Percentiles rank a stretch among this genome's conserved stretches.
Evolutionary conservation across 1,140 invertebrate genomes (phyloP).

Genomic region (Hylyphantes graminicola): DNA sequence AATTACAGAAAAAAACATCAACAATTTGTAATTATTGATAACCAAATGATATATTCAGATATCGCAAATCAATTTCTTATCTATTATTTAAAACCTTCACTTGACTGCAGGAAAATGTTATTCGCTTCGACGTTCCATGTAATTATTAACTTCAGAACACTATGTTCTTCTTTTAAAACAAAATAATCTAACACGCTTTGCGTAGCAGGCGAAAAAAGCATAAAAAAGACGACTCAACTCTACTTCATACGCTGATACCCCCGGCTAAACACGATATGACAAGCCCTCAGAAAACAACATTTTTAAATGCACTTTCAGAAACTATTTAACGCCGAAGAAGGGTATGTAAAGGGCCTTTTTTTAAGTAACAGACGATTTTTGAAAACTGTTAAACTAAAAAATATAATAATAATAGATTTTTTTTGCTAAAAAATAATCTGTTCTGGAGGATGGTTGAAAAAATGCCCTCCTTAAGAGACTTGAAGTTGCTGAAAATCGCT

Average conservation of each 20-base stretch:
- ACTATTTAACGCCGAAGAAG: not conserved
- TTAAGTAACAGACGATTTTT: constrained; percentile 12
- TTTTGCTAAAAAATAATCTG: not conserved
- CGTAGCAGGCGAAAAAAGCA: not conserved
- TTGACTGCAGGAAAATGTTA: constrained; percentile 2
- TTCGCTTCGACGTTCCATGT: not conserved
- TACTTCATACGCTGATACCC: constrained; percentile 42
- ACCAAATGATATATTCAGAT: too few species aligned
- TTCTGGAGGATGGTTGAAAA: too few species aligned
- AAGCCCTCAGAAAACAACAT: not conserved
- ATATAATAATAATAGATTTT: not conserved
- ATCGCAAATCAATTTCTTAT: not conserved
- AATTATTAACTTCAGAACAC: constrained; percentile 34
- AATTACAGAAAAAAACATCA: too few species aligned
- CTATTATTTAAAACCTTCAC: not conserved
- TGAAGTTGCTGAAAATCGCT: constrained; percentile 36
- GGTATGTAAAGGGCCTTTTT: not conserved
- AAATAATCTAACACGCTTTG: not conserved
- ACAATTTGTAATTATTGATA: too few species aligned
- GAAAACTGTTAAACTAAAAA: constrained; percentile 3
- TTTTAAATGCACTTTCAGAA: constrained; percentile 3
- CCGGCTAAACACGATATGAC: constrained; percentile 21
- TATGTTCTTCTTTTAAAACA: not conserved
- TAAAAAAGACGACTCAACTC: constrained; percentile 20
- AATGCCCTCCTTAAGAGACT: too few species aligned